These are phyloP conservation scores for Turritopsis dohrnii DNA, from an alignment of 30 jellyfish, hydroid and myxozoan species.

Conservation along the genomic window DNA sequence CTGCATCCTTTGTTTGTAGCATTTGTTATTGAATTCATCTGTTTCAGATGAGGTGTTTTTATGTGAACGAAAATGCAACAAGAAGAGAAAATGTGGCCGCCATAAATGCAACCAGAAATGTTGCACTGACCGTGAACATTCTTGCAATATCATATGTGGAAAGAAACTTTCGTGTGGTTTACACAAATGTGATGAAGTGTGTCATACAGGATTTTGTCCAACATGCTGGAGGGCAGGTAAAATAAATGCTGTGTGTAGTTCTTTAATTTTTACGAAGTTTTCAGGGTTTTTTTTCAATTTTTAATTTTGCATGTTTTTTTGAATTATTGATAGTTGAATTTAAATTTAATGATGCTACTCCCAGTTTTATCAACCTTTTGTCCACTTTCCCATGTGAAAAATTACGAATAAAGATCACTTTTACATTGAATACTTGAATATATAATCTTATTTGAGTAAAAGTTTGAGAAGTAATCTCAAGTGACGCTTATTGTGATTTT, in stretches of 20 bases:
- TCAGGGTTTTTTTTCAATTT: no score
- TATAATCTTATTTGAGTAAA: no score
- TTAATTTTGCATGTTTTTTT: no score
- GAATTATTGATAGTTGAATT: neutral
- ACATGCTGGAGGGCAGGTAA: slow-evolving; percentile 94
- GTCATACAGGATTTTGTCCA: slow-evolving; percentile 93
- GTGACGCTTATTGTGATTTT: no score
- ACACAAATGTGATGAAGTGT: slow-evolving; percentile 89
- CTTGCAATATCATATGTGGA: slow-evolving; percentile 76
- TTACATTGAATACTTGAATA: no score
- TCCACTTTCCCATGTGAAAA: no score
- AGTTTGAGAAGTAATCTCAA: no score
- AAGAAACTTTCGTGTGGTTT: slow-evolving; percentile 80
- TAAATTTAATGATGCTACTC: no score
- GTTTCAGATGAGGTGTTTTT: slow-evolving; percentile 32
- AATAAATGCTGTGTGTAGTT: neutral
- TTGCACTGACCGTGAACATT: slow-evolving; percentile 65
- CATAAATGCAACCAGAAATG: slow-evolving; percentile 94
- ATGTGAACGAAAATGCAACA: slow-evolving; percentile 77
- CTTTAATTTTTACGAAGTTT: neutral
- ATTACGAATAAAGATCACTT: no score
- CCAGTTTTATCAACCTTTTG: no score
- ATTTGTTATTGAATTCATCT: neutral
- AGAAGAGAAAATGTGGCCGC: slow-evolving; percentile 85
- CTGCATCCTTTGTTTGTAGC: no score